phyloP scores from a whole-genome alignment of 2,888 invertebrate species.

The Cotesia congregata region DNA sequence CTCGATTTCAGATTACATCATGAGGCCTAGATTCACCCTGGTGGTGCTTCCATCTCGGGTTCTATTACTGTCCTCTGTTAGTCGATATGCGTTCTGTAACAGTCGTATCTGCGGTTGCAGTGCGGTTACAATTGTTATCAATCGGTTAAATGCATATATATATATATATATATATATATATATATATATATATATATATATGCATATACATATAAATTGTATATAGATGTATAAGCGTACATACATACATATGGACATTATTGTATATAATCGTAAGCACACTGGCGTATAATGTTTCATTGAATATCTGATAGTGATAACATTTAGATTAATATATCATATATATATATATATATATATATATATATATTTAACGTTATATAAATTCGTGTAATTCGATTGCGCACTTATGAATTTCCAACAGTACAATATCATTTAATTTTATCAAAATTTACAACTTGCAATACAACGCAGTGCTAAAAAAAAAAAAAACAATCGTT shows the following conservation, averaged over 20 bases:
- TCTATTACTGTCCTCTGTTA: background rate
- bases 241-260: background rate
- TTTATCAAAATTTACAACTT: no score
- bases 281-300: background rate
- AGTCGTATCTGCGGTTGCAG: conserved; percentile 28
- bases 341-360: no score
- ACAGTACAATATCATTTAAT: no score
- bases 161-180: background rate
- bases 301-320: background rate
- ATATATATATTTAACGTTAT: background rate
- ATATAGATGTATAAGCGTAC: background rate
- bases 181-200: background rate
- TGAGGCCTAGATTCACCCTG: background rate
- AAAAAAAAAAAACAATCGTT: no score
- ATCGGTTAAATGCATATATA: conserved; percentile 7
- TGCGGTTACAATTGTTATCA: conserved; percentile 13
- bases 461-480: no score
- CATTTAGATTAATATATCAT: background rate
- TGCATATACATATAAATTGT: conserved; percentile 1
- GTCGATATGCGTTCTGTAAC: conserved; percentile 11
- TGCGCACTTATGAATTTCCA: no score
- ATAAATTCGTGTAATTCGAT: no score
- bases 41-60: background rate
- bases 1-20: conserved; percentile 28
- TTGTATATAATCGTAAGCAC: background rate